Conservation (phyloP, 2,113 vertebrate genomes). For the Ondatra zibethicus region DNA sequence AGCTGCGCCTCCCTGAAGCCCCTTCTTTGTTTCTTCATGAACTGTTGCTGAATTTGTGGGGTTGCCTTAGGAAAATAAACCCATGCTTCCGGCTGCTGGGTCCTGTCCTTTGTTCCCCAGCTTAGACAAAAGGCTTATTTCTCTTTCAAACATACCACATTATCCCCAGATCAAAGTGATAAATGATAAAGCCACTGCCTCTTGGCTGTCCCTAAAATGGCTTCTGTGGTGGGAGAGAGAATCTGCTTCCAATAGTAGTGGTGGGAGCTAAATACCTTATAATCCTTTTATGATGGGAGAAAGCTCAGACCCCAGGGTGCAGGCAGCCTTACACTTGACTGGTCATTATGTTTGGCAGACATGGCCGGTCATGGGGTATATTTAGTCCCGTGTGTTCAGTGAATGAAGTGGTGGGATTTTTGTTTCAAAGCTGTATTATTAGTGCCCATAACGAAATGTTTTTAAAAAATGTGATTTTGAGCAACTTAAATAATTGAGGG, state of each 20-base stretch:
- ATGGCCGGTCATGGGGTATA: not conserved
- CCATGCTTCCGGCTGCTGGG: constrained; percentile 54
- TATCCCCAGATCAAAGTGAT: constrained; percentile 76
- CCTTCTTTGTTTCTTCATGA: constrained; percentile 55
- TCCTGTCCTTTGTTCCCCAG: constrained; percentile 58
- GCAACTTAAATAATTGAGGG: constrained; percentile 15
- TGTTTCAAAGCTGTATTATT: not conserved
- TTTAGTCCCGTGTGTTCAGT: not conserved
- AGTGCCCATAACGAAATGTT: not conserved
- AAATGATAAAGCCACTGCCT: constrained; percentile 65
- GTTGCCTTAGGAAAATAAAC: constrained; percentile 66
- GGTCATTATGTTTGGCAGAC: constrained; percentile 21
- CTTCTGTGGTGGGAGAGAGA: constrained; percentile 61
- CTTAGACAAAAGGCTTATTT: constrained; percentile 67
- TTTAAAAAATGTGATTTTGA: not conserved
- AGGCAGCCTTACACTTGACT: not conserved
- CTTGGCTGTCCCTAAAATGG: constrained; percentile 47
- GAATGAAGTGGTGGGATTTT: not conserved
- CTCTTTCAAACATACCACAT: constrained; percentile 67
- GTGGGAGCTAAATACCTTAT: constrained; percentile 60
- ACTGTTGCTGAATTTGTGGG: constrained; percentile 62
- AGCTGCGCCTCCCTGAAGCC: constrained; percentile 46
- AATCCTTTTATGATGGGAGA: constrained; percentile 66
- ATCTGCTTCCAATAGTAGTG: constrained; percentile 70
- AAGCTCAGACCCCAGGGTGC: not conserved